phyloP scores from a whole-genome alignment of 35 echinoderm and acorn worm genomes.

The Chiridota heheva region DNA sequence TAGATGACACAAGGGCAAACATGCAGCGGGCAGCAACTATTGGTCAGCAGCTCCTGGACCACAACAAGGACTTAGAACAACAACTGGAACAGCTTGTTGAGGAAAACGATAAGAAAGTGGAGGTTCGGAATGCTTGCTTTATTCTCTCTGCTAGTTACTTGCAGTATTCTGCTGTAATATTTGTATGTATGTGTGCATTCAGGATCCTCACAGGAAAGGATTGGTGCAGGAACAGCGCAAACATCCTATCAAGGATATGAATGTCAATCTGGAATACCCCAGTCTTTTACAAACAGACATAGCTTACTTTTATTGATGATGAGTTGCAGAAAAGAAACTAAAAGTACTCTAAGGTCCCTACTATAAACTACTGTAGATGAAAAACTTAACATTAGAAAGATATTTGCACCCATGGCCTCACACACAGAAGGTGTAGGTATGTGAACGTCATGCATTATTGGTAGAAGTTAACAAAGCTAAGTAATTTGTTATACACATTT shows the following conservation, averaged over 20 bases:
- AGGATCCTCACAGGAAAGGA: background rate
- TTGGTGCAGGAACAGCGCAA: background rate
- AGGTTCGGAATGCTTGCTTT: slow-evolving; percentile 29
- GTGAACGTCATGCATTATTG: too few species aligned
- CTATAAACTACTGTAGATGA: too few species aligned
- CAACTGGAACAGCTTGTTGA: slow-evolving; percentile 51
- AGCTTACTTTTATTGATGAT: too few species aligned
- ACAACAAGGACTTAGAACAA: slow-evolving; percentile 55
- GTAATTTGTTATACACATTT: background rate
- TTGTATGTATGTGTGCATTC: background rate
- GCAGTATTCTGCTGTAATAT: background rate
- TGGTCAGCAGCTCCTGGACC: slow-evolving; percentile 64
- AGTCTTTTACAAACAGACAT: background rate
- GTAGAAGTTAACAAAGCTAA: background rate
- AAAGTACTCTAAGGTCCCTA: too few species aligned
- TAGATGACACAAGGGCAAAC: slow-evolving; percentile 40
- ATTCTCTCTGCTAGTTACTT: background rate
- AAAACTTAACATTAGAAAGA: too few species aligned
- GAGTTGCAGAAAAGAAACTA: too few species aligned
- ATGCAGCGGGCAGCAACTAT: slow-evolving; percentile 38
- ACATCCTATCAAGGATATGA: background rate
- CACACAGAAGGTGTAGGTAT: too few species aligned
- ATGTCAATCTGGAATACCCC: background rate
- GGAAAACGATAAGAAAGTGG: slow-evolving; percentile 60
- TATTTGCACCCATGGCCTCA: too few species aligned